Evolutionary conservation across 2,888 invertebrate species (phyloP).

Genomic region (Patella ulyssiponensis): DNA sequence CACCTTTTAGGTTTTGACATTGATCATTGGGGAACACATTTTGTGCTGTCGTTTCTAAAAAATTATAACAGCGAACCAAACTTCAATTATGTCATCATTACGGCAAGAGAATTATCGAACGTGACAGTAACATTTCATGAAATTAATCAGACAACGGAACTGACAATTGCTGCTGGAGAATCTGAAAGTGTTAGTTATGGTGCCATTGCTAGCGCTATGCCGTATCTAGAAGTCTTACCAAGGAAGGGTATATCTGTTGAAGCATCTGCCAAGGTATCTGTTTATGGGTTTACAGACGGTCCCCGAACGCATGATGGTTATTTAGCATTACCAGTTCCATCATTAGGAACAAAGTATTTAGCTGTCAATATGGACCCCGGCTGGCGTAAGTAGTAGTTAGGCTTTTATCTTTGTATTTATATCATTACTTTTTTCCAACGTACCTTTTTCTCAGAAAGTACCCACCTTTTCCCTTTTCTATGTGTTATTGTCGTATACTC

Average conservation of each 20-base stretch:
- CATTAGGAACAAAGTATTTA: background rate
- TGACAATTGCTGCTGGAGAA: background rate
- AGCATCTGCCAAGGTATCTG: background rate
- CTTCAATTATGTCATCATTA: background rate
- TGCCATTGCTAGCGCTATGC: background rate
- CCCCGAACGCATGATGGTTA: background rate
- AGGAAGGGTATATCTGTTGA: background rate
- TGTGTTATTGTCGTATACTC: no score
- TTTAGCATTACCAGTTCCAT: background rate
- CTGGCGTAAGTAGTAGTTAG: background rate
- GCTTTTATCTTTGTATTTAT: background rate
- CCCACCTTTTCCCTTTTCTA: no score
- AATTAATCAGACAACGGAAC: background rate
- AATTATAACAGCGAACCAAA: background rate
- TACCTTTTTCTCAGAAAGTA: no score
- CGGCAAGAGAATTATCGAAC: background rate
- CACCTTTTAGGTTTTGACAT: background rate
- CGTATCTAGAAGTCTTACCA: background rate
- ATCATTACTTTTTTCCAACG: background rate
- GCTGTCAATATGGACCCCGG: background rate
- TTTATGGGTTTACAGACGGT: background rate
- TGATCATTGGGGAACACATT: constrained; percentile 2
- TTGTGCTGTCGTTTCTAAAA: background rate
- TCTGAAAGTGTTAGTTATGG: no score
- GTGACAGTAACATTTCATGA: background rate